Base-by-base conservation (phyloP, 2,888 invertebrate species). In the Desoria tigrina region DNA sequence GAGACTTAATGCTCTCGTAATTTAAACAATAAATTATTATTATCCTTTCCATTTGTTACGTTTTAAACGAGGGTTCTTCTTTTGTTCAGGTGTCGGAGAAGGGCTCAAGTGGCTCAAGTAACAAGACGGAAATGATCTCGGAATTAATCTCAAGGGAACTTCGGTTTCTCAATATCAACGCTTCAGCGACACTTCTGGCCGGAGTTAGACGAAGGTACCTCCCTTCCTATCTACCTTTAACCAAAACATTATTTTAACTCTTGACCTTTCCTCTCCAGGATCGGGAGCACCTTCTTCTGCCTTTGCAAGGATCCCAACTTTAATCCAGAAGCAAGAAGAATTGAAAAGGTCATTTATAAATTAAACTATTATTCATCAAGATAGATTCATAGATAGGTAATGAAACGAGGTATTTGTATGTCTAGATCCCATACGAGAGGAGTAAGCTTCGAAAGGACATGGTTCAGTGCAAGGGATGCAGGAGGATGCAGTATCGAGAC, bases 401-500 rank as follows among this genome's bases (percentile, higher is more conserved):
- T n/a, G n/a, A n/a, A n/a, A n/a, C n/a, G n/a, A n/a, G n/a, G n/a
- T n/a, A n/a, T n/a, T n/a, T n/a, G n/a, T 32, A 45, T 16, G 50
- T 67, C 27, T 63, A 70, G 69, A 66, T 74, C 42, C 76, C 76
- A 1, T 73, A 65, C 58, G 75, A 76, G 18, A 50, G 54, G 26
- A 63, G 53, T 28, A 75, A 74, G 39, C 62, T 76, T 23, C 61
- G 69, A 14, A 75, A 45, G 45, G 45, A 76, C 51, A 75, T 76
- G 74, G 57, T 72, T 0, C 74, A 73, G 50, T 76, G 76, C 53
- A 73, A 73, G 24, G 71, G 73, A 4, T 76, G 76, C 51, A 50
- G 71, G 24, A 14, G 71, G 49, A 71, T 75, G 70, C 66, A 69
- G 42, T 68, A 67, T 63, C 59, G 73, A 18, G 76, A 74, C 32